Base-by-base conservation (phyloP, 1,140 invertebrate species). In the Neodiprion virginianus region DNA sequence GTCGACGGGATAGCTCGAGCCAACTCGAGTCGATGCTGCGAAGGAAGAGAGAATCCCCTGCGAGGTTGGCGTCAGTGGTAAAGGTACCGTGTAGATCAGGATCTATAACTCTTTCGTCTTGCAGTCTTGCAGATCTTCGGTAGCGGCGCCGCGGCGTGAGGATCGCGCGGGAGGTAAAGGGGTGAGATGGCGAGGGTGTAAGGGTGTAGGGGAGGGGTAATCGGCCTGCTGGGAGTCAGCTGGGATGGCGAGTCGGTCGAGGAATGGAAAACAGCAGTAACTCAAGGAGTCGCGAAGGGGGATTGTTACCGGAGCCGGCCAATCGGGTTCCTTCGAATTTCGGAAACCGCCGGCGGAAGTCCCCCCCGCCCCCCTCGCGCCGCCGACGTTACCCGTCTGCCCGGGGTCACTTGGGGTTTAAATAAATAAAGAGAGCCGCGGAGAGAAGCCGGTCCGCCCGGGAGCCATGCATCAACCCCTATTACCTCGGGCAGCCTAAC, bases 391-490 rank as follows among this genome's bases (percentile, higher is more conserved):
- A 5, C 28, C 28, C 28, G 28, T 71, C 49, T 67, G 8, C 53
- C 71, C 67, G 28, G 28, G 72, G 77, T 72, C 79, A 74, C 77
- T 77, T 75, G 80, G 80, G 78, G 76, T 81, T 77, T 83, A 80
- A 82, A 83, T 82, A 82, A 82, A 83, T 83, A 83, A 83, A 80
- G 80, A 80, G 67, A 72, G 75, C 69, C 78, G 74, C 70, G 71
- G 72, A 77, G 72, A 72, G 66, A 75, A 73, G 73, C 74, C 68
- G 73, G 21, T 67, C 28, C 72, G 81, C 73, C 77, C 69, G 77
- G 79, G 81, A 81, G 75, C 78, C 76, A 84, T 84, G 77, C 73
- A 83, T 85, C 82, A 85, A 81, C 47, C 67, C 75, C 79, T 76
- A 82, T 85, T 84, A 82, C 65, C 70, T 74, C 8, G 53, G 79